Percentiles rank a stretch among this genome's conserved stretches.
These are phyloP conservation scores for Pontoporia blainvillei DNA, from an alignment of 2,113 vertebrate genomes.

Conservation along the genomic window DNA sequence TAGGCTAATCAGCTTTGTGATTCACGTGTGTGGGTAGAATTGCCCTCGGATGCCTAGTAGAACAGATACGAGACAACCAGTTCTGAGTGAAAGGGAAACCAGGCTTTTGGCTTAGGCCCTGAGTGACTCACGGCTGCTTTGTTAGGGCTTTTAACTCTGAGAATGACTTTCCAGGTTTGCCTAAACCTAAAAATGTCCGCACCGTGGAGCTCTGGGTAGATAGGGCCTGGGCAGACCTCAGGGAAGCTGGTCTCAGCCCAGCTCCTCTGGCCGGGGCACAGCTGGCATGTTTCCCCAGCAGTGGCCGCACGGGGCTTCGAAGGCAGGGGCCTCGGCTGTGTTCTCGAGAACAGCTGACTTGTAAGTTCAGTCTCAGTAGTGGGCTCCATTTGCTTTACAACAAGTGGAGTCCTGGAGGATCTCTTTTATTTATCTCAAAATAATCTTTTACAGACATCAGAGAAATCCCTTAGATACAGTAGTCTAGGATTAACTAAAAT, in stretches of 20 bases:
- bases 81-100: not conserved
- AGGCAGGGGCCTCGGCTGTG: not conserved
- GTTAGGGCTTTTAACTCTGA: too few species aligned
- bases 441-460: not conserved
- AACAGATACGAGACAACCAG: accelerated
- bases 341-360: accelerated
- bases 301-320: accelerated
- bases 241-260: not conserved
- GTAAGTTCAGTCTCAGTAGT: accelerated
- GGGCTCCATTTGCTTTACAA: not conserved
- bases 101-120: not conserved
- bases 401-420: too few species aligned
- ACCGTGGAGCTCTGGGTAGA: accelerated
- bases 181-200: not conserved
- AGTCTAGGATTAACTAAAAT: not conserved
- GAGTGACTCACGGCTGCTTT: too few species aligned
- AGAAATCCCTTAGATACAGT: not conserved
- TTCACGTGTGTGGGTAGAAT: accelerated
- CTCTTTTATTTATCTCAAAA: not conserved
- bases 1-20: accelerated
- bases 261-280: accelerated
- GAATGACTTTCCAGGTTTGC: not conserved
- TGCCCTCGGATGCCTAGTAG: accelerated
- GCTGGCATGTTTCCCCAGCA: not conserved
- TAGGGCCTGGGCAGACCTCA: accelerated